Evolutionary conservation across 30 jellyfish, hydroid and myxozoan species (phyloP), one percentile per base, ranked within the genome.

Genomic region (Morbakka virulenta): DNA sequence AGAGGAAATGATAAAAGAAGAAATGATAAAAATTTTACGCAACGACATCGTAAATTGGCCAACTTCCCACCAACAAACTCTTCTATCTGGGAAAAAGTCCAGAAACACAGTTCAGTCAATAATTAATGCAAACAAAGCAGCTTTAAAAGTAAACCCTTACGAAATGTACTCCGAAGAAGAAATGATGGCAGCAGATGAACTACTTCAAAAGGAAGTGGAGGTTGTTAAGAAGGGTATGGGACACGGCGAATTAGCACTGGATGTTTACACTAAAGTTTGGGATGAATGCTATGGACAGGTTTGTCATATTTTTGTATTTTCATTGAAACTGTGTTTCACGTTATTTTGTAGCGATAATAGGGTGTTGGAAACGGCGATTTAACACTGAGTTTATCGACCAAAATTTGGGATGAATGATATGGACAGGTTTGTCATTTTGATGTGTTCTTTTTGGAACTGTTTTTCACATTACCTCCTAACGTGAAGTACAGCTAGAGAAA

Each of bases 211-310:
- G 2, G 96, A 87, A 72, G 76, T 86, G 14, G 94, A 85, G 49
- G 80, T 47, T 11, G 96, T 92, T 25, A 92, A 92, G 62, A 72
- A 68, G 35, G 72, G 72, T 29, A 82, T 80, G 88, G 94, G 92
- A 0, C 96, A 92, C 51, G 94, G 95, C 4, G 98, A 90, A 41
- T 34, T 90, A 2, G 57, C 92, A 32, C 79, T 90, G 23, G 98
- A 90, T 72, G 98, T 84, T 51, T 90, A 90, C 63, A 83, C 96
- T 6, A 83, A 84, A 78, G 98, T 90, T 29, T 90, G 98, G 98
- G 98, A 90, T 32, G 98, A 90, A 82, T 90, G 98, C 48, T 90
- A 77, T 67, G 98, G 96, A 49, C 98, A 90, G 95, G 98, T 90
- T 20, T 23, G 70, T 27, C 36, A 20, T 20, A 21, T 21, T 67